phyloP scores from a whole-genome alignment of 2,113 vertebrate genomes.

The Nesogale talazaci region DNA sequence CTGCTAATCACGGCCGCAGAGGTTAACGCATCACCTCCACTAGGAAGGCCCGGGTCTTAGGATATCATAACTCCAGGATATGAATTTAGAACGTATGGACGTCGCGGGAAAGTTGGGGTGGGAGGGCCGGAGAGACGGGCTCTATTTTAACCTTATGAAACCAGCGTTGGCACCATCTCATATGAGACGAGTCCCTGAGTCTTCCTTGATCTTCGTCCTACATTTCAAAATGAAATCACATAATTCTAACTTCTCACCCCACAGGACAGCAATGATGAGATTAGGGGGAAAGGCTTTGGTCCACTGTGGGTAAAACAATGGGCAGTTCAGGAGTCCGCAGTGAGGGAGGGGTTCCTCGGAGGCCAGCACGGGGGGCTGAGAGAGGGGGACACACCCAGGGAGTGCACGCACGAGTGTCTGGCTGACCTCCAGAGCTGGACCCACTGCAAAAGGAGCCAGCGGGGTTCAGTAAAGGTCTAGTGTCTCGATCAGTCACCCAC shows the following conservation, averaged over 20 bases:
- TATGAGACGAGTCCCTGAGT: conserved; percentile 40
- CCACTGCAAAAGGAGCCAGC: background rate
- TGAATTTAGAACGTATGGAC: conserved; percentile 53
- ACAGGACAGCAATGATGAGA: background rate
- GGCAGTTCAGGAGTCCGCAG: background rate
- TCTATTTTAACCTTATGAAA: conserved; percentile 46
- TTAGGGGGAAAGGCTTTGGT: background rate
- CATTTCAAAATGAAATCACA: conserved; percentile 15
- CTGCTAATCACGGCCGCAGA: background rate
- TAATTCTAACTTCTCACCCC: background rate
- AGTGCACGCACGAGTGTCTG: too few species aligned
- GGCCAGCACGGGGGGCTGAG: background rate
- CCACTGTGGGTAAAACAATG: background rate
- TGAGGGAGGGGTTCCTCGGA: rapidly evolving
- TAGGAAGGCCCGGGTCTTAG: background rate
- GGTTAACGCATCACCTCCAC: conserved; percentile 24
- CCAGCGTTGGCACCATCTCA: conserved; percentile 1
- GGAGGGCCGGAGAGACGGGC: conserved; percentile 39
- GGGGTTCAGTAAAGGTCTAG: background rate
- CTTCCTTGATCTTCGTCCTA: conserved; percentile 21
- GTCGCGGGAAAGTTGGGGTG: conserved; percentile 48
- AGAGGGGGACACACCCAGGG: background rate
- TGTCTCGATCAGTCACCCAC: rapidly evolving
- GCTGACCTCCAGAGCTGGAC: background rate
- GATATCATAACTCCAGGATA: conserved; percentile 31